Conservation (phyloP, 37 sponge, comb jelly and placozoan species). For the Diacarnus erythraeanus region DNA sequence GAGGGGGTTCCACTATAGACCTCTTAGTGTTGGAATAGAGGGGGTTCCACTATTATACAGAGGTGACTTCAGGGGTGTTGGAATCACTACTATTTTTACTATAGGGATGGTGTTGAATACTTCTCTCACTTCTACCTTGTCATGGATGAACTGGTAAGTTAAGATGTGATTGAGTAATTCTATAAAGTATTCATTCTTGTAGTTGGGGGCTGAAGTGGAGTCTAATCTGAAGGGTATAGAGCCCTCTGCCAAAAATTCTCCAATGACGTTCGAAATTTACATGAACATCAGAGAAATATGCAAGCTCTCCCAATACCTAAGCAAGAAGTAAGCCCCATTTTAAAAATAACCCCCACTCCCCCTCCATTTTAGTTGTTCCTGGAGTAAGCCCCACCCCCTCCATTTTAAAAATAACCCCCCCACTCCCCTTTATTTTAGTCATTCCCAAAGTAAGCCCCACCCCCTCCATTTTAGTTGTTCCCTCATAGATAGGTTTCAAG, state of each 20-base stretch:
- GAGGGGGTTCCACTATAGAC: no score
- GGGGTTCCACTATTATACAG: no score
- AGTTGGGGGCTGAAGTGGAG: conserved; percentile 1
- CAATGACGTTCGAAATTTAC: conserved; percentile 4
- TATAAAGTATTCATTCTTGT: not conserved
- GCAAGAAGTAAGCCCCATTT: not conserved
- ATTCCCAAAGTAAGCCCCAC: no score
- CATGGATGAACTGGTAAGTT: conserved; percentile 54
- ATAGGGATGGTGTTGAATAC: conserved; percentile 32
- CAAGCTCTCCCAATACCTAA: not conserved
- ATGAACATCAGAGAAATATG: not conserved
- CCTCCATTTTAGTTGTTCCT: no score
- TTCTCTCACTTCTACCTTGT: conserved; percentile 28
- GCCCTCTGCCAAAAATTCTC: not conserved
- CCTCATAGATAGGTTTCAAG: no score
- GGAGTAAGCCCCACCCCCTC: no score
- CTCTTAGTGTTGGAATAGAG: no score
- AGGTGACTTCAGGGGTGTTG: no score
- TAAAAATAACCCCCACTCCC: no score
- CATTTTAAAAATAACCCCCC: no score
- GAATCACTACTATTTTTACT: not conserved
- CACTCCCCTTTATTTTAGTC: no score
- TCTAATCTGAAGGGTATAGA: not conserved
- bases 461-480: no score
- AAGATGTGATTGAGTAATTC: not conserved